Evolutionary conservation across 2,888 invertebrate genomes (phyloP).

Genomic region (Sepiola atlantica): DNA sequence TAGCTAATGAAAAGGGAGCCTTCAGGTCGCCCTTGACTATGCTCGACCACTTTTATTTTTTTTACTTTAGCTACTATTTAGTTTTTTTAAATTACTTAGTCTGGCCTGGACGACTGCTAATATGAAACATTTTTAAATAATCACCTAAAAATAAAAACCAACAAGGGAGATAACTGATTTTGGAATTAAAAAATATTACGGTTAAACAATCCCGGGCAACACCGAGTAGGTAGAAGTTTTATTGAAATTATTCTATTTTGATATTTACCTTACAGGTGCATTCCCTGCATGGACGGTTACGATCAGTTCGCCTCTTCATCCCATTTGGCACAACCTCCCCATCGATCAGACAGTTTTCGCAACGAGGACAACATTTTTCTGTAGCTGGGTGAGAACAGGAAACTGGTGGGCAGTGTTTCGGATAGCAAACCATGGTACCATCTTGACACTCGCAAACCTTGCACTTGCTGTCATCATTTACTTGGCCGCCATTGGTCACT

Average conservation of each 20-base stretch:
- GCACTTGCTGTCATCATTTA: slow-evolving; percentile 52
- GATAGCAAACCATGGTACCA: slow-evolving; percentile 56
- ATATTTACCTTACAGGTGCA: slow-evolving; percentile 61
- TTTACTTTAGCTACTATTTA: no score
- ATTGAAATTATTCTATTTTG: background rate
- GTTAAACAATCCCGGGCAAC: no score
- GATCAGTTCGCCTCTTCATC: background rate
- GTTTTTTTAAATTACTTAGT: no score
- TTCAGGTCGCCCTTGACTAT: no score
- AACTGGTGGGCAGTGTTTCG: slow-evolving; percentile 56
- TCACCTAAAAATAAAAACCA: no score
- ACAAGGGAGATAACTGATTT: no score
- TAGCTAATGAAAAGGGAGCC: no score
- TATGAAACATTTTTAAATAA: no score
- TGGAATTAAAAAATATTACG: no score
- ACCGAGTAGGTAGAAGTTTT: background rate
- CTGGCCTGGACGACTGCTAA: no score
- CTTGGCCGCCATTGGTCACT: slow-evolving; percentile 53
- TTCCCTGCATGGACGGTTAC: slow-evolving; percentile 57
- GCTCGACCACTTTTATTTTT: no score
- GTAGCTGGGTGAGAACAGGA: slow-evolving; percentile 59
- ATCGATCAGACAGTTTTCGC: slow-evolving; percentile 60
- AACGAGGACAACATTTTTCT: slow-evolving; percentile 61
- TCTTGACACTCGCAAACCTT: slow-evolving; percentile 51
- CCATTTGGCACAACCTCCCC: slow-evolving; percentile 58